Evolutionary conservation across 2,888 invertebrate species (phyloP).

Genomic region (Rhaphigaster nebulosa): DNA sequence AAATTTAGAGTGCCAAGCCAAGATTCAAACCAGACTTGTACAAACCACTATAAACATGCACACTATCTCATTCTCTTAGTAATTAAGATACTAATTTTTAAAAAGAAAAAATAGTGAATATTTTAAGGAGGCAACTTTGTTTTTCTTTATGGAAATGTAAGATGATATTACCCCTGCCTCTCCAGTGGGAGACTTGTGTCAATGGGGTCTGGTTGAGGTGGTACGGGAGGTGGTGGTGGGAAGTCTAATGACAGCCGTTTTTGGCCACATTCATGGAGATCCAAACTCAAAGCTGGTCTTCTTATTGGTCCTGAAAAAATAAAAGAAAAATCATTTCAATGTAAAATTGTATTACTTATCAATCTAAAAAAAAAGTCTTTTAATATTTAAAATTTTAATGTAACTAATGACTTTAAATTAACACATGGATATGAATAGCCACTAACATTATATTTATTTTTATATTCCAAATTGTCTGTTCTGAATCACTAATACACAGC

Average conservation of each 20-base stretch:
- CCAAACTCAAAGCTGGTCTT: conserved; percentile 63
- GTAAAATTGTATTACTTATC: neutral
- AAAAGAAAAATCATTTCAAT: neutral
- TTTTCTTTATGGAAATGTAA: conserved; percentile 13
- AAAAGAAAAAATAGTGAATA: too few species aligned
- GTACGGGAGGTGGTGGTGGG: conserved; percentile 51
- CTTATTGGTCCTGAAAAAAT: neutral
- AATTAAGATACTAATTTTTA: too few species aligned
- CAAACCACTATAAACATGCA: too few species aligned
- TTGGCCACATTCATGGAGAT: conserved; percentile 66
- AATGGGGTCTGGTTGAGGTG: conserved; percentile 80
- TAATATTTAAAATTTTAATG: neutral
- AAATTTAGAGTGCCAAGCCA: too few species aligned
- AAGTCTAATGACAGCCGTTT: conserved; percentile 51
- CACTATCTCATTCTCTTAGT: too few species aligned
- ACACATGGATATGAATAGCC: too few species aligned
- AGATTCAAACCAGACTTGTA: too few species aligned
- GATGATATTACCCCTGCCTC: conserved; percentile 81
- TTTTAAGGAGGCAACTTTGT: neutral
- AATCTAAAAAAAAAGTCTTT: neutral
- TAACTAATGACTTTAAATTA: too few species aligned
- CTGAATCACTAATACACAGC: too few species aligned
- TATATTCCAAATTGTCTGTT: too few species aligned
- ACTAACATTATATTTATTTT: too few species aligned
- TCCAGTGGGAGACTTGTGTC: conserved; percentile 87